Base-by-base conservation (phyloP, 2,797 vertebrate species). In the Sebastes aleutianus region DNA sequence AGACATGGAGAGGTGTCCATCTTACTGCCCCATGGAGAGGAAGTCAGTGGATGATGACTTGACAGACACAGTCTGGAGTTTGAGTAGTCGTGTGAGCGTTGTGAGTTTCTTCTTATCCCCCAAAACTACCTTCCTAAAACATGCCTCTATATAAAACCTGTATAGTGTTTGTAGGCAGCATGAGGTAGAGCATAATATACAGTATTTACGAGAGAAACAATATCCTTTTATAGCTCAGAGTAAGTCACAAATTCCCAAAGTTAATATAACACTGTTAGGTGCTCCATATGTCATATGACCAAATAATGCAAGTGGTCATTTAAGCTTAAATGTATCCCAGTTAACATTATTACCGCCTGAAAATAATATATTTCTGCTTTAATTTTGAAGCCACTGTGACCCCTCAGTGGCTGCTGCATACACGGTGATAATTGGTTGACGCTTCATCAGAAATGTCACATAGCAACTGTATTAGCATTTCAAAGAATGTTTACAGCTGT, bases 401-500 rank as follows among this genome's bases (percentile, higher is more conserved):
- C 14, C 16, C 20, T 16, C 27, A 3, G 0, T 50, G 22, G 53
- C 47, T 36, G 20, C 73, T 22, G 5, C 22, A 31, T 36, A 29
- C 9, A 13, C 5, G 2, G 56, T 1, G 27, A 43, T 54, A 62
- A 53, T 64, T 63, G 57, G 11, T 32, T 10, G 6, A 47, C 22
- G 26, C 22, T 6, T 64, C 36, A 71, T 70, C 59, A 70, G 29
- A 76, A 80, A 54, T 74, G 56, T 80, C 70, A 74, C 59, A 70
- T 56, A 62, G 29, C 59, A 70, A 54, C 68, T 27, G 22, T 13
- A 80, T 86, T 85, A 70, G 64, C 82, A 87, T 85, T 83, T 86
- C 77, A 88, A 83, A 83, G 74, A 58, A 14, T 84, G 70, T 82
- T 84, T 79, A 65, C 75, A 71, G 61, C 36, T 22, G 27, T 50